Conservation (phyloP, 1,140 invertebrate species). For the Sitobion miscanthi region DNA sequence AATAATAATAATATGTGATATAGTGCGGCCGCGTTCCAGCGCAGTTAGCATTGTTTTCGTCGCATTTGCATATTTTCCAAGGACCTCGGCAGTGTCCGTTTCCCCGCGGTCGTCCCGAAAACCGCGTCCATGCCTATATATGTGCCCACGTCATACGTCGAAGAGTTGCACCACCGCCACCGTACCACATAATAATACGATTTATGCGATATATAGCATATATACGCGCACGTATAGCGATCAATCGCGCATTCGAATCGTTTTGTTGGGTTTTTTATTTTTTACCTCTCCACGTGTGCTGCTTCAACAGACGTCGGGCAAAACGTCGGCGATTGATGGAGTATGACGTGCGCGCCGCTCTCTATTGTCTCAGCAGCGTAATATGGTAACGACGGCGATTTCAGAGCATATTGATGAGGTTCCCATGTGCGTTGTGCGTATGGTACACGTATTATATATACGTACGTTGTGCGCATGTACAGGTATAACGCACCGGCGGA, state of each 20-base stretch:
- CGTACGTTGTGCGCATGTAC: not conserved
- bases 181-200: not conserved
- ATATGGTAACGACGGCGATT: constrained; percentile 4
- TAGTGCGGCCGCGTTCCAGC: not conserved
- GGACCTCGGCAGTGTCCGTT: not conserved
- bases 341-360: not conserved
- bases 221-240: not conserved
- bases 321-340: constrained; percentile 11
- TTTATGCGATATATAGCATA: not conserved
- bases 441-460: not conserved
- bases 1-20: not conserved
- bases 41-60: not conserved
- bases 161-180: too few species aligned
- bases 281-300: too few species aligned
- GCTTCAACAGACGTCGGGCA: not conserved
- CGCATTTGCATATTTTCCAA: not conserved
- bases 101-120: not conserved
- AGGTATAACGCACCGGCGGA: not conserved
- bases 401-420: constrained; percentile 43
- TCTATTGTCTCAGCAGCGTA: constrained; percentile 16
- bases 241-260: not conserved
- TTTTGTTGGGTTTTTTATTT: not conserved
- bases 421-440: not conserved
- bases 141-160: not conserved
- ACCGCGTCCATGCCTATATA: not conserved